phyloP scores from a whole-genome alignment of 2,888 invertebrate species.

The Griposia aprilina region DNA sequence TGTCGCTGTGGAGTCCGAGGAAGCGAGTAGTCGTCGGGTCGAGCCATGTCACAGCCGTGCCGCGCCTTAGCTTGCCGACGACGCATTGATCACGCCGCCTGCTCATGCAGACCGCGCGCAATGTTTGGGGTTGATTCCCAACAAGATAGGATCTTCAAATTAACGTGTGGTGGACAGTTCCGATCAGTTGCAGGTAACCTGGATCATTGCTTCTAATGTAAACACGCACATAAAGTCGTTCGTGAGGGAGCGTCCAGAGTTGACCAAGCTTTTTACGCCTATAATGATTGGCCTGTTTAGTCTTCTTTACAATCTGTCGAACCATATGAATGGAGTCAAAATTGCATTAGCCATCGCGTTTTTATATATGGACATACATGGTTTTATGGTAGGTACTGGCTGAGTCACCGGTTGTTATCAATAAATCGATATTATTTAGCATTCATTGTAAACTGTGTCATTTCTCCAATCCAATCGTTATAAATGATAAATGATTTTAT shows the following conservation, averaged over 20 bases:
- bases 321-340: background rate
- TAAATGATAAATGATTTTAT: no score
- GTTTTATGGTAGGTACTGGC: background rate
- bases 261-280: background rate
- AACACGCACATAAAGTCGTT: background rate
- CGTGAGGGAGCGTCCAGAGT: background rate
- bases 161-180: background rate
- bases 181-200: background rate
- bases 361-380: background rate
- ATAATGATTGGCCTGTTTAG: background rate
- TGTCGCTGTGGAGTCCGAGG: no score
- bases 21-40: no score
- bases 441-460: background rate
- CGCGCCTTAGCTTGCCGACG: no score
- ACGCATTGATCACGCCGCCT: no score
- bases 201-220: background rate
- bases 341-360: slow-evolving; percentile 13
- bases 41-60: no score
- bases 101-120: no score
- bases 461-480: background rate
- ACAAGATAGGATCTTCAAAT: background rate
- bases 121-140: no score
- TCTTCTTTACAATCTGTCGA: background rate
- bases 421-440: slow-evolving; percentile 37
- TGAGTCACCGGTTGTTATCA: slow-evolving; percentile 23